Evolutionary conservation across 2,888 invertebrate genomes (phyloP).

Genomic region (Amaurobius ferox): DNA sequence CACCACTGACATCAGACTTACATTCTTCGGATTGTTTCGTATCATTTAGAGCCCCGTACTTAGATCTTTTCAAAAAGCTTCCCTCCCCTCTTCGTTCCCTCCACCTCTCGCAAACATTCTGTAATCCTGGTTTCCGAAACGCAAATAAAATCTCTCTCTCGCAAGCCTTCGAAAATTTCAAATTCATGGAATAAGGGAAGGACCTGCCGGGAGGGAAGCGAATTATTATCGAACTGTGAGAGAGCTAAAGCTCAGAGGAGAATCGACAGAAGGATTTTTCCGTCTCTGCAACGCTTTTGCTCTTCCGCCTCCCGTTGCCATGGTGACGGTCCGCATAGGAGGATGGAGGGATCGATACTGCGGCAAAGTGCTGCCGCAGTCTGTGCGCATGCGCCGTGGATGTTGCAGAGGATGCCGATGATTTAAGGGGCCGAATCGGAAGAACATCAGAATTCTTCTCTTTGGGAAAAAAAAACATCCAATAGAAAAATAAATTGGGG

Average conservation of each 20-base stretch:
- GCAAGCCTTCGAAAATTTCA: slow-evolving; percentile 7
- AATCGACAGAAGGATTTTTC: slow-evolving; percentile 4
- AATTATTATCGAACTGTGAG: slow-evolving; percentile 16
- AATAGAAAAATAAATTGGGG: neutral
- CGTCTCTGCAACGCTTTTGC: slow-evolving; percentile 4
- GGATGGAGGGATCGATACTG: slow-evolving; percentile 6
- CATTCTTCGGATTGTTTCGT: slow-evolving; percentile 9
- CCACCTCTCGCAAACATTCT: slow-evolving; percentile 7
- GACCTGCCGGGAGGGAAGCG: neutral
- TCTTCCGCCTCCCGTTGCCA: slow-evolving; percentile 14
- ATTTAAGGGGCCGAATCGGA: slow-evolving; percentile 1
- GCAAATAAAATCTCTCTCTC: slow-evolving; percentile 10
- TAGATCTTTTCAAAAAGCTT: neutral
- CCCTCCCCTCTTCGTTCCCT: no score
- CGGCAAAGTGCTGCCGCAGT: slow-evolving; percentile 8
- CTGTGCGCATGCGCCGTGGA: neutral
- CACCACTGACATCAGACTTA: neutral
- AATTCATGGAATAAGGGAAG: slow-evolving; percentile 5
- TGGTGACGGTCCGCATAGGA: slow-evolving; percentile 13
- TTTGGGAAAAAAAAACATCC: neutral
- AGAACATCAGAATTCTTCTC: slow-evolving; percentile 10
- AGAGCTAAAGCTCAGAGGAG: slow-evolving; percentile 10
- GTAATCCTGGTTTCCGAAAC: slow-evolving; percentile 18
- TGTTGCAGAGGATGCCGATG: slow-evolving; percentile 10
- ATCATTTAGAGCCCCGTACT: slow-evolving; percentile 8